A percentile compares a stretch with the other conserved stretches of the same genome.
Evolutionary conservation across 2,797 vertebrate species (phyloP).

Genomic region (Sebastes miniatus): DNA sequence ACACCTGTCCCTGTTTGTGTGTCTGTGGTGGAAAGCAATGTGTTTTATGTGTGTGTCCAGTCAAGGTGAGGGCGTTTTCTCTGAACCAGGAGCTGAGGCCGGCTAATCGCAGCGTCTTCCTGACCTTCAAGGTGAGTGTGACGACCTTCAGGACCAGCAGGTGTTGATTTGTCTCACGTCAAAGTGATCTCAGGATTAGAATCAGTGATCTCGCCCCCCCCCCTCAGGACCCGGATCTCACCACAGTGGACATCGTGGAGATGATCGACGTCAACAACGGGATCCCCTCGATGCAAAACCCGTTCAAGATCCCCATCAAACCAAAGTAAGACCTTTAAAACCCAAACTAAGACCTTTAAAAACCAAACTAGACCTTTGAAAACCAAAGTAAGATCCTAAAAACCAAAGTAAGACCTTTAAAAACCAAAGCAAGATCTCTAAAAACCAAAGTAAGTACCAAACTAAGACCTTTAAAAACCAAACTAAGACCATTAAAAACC

Average conservation of each 20-base stretch:
- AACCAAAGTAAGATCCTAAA: too few species aligned
- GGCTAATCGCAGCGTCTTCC: slow-evolving; percentile 82
- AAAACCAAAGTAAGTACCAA: too few species aligned
- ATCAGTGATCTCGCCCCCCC: background rate
- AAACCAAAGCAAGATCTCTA: too few species aligned
- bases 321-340: slow-evolving; percentile 84
- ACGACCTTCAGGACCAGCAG: background rate
- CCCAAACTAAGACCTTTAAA: too few species aligned
- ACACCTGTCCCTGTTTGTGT: background rate
- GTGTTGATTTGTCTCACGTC: background rate
- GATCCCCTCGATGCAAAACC: slow-evolving; percentile 88
- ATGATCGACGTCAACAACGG: slow-evolving; percentile 86
- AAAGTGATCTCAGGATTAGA: background rate
- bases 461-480: too few species aligned
- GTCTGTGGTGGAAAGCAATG: too few species aligned
- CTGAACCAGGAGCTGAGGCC: slow-evolving; percentile 89
- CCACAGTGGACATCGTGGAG: slow-evolving; percentile 85
- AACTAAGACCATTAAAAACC: too few species aligned
- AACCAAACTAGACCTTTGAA: too few species aligned
- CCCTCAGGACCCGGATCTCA: slow-evolving; percentile 86
- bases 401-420: too few species aligned
- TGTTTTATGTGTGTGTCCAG: slow-evolving; percentile 64
- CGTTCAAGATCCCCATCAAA: slow-evolving; percentile 92
- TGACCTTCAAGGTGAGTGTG: slow-evolving; percentile 88
- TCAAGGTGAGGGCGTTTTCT: slow-evolving; percentile 91